phyloP scores from a whole-genome alignment of 2,888 invertebrate species.

The Hypolimnas misippus region DNA sequence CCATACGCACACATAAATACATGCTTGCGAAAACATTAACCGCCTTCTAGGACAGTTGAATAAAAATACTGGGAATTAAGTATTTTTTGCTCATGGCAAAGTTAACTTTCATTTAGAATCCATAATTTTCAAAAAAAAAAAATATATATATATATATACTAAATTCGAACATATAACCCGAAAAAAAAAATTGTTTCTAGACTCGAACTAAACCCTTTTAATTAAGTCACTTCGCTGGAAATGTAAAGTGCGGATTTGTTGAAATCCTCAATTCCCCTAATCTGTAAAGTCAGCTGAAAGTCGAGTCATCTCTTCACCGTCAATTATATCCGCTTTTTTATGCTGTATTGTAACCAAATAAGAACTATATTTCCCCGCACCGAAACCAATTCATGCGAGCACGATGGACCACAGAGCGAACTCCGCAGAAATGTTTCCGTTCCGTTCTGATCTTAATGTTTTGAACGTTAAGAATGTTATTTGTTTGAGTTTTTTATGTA shows the following conservation, averaged over 20 bases:
- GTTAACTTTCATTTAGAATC: not conserved
- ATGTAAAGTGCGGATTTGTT: conserved; percentile 29
- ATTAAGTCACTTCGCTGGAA: conserved; percentile 24
- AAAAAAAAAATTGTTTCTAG: not conserved
- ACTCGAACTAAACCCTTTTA: conserved; percentile 10
- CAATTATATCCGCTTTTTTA: conserved; percentile 13
- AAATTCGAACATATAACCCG: not conserved
- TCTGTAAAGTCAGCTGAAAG: conserved; percentile 39
- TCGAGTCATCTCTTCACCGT: conserved; percentile 14
- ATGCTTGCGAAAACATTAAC: too few species aligned
- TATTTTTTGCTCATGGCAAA: too few species aligned
- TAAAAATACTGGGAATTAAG: too few species aligned
- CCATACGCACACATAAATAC: too few species aligned
- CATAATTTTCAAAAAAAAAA: too few species aligned
- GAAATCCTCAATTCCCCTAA: conserved; percentile 35
- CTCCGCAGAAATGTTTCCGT: conserved; percentile 24
- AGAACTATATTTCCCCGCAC: conserved; percentile 15
- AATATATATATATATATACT: too few species aligned
- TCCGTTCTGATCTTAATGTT: conserved; percentile 22
- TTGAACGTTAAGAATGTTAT: conserved; percentile 15
- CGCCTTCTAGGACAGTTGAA: too few species aligned
- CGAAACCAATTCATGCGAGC: conserved; percentile 15
- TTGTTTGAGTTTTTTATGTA: conserved; percentile 19
- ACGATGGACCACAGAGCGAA: conserved; percentile 17
- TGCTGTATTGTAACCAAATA: conserved; percentile 23